Percentiles rank a stretch among this genome's conserved stretches.
Conservation (phyloP, 2,113 vertebrate genomes). For the Alethe diademata region DNA sequence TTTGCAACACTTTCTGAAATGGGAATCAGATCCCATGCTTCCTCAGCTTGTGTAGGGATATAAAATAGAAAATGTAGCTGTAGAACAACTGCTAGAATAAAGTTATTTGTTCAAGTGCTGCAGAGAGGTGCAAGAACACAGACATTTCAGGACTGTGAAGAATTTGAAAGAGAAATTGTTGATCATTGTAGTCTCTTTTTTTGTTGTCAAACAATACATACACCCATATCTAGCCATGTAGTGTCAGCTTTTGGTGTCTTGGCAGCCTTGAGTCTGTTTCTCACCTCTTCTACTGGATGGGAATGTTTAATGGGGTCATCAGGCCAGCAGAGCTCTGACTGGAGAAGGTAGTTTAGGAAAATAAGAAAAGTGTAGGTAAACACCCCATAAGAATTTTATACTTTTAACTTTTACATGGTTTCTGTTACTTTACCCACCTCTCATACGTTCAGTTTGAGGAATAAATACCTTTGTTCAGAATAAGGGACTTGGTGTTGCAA, state of each 20-base stretch:
- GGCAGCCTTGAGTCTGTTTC: background rate
- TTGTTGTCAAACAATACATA: background rate
- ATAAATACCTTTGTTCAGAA: background rate
- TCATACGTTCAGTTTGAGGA: background rate
- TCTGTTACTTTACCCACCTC: background rate
- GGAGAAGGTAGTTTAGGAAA: background rate
- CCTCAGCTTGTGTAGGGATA: background rate
- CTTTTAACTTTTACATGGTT: background rate
- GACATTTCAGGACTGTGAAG: background rate
- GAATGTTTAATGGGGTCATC: background rate
- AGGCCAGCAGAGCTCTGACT: background rate
- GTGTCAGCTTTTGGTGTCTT: background rate
- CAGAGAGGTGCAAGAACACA: background rate
- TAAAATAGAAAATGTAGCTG: background rate
- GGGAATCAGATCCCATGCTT: background rate
- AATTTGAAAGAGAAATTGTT: background rate
- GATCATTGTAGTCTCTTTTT: background rate
- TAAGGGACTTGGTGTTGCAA: background rate
- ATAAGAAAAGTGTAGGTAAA: background rate
- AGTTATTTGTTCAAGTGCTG: background rate
- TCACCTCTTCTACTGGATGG: background rate
- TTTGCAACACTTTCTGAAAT: background rate
- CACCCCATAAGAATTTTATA: background rate
- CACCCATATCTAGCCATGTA: background rate
- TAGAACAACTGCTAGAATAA: background rate